A percentile compares a stretch with the other conserved stretches of the same genome.
phyloP scores from a whole-genome alignment of 2,888 invertebrate genomes.

The Masnerella sp. region DNA sequence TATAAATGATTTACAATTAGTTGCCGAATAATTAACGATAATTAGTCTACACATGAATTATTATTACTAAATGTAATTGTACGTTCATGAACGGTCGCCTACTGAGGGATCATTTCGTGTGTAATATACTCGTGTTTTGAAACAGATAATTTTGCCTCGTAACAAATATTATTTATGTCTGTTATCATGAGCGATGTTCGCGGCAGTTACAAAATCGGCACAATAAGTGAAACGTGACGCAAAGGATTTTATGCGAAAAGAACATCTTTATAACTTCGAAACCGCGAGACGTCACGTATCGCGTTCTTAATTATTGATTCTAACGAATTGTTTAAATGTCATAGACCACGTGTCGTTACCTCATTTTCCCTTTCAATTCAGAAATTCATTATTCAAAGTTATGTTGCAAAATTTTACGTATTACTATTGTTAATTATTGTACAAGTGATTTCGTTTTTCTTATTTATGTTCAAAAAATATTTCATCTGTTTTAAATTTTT shows the following conservation, averaged over 20 bases:
- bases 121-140: constrained; percentile 11
- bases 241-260: constrained; percentile 7
- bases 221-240: not conserved
- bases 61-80: constrained; percentile 13
- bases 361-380: not conserved
- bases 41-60: constrained; percentile 5
- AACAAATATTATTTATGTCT: constrained; percentile 21
- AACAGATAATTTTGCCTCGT: constrained; percentile 18
- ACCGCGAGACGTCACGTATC: not conserved
- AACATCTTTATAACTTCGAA: not conserved
- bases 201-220: constrained; percentile 4
- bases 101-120: constrained; percentile 4
- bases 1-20: constrained; percentile 9
- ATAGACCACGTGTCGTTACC: not conserved
- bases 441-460: too few species aligned
- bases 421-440: too few species aligned
- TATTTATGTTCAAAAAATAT: too few species aligned
- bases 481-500: too few species aligned
- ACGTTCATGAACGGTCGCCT: not conserved
- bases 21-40: not conserved
- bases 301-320: not conserved
- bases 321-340: not conserved
- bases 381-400: not conserved
- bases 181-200: constrained; percentile 16
- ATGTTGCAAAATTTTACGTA: too few species aligned